Conservation (phyloP, 2,888 invertebrate species). For the Lithophane semibrunnea region DNA sequence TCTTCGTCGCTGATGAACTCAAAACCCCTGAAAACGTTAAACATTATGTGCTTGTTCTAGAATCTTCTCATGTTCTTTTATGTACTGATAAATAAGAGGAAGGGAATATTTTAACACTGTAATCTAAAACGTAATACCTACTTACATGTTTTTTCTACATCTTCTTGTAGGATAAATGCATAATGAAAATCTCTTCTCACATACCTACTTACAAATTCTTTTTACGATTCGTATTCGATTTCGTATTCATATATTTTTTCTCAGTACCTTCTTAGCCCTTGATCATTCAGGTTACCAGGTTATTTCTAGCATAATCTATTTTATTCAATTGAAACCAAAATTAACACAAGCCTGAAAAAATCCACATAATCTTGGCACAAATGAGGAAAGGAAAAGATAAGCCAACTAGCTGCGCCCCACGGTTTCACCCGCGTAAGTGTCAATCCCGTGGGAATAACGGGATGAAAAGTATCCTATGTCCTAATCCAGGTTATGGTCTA, state of each 20-base stretch:
- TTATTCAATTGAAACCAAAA: conserved; percentile 1
- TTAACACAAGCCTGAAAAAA: neutral
- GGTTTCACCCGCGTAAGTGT: too few species aligned
- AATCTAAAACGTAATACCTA: neutral
- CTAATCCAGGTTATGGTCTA: too few species aligned
- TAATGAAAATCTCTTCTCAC: conserved; percentile 21
- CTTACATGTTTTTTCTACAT: neutral
- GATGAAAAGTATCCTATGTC: too few species aligned
- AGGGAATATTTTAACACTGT: neutral
- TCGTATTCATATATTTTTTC: neutral
- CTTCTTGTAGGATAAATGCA: neutral
- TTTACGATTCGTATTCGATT: neutral
- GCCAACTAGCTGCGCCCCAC: too few species aligned
- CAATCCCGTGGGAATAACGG: too few species aligned
- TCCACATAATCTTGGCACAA: neutral
- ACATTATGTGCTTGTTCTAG: neutral
- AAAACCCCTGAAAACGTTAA: neutral
- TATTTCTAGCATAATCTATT: neutral
- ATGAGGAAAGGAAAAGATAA: neutral
- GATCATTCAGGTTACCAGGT: neutral
- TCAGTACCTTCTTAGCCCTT: neutral
- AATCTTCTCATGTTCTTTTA: neutral
- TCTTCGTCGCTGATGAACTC: neutral
- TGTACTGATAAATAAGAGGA: neutral
- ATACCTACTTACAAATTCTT: neutral